Evolutionary conservation across 2,888 invertebrate species (phyloP), one percentile per base, ranked within the genome.

Genomic region (Timema cristinae): DNA sequence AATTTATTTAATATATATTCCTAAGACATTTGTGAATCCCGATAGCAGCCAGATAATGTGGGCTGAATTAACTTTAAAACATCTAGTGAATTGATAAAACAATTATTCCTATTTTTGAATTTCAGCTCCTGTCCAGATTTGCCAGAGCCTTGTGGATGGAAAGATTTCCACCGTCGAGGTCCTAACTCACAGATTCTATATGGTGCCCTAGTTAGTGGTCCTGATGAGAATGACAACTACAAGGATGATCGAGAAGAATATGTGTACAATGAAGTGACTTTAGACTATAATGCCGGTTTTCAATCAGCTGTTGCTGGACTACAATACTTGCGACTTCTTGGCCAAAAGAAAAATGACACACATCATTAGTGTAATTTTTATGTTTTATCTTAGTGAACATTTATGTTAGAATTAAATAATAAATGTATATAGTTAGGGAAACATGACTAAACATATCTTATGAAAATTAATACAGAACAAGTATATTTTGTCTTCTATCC

Each of bases 121-220:
- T 78, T 7, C 76, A 85, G 86, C 75, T 86, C 87, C 1, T 87
- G 87, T 74, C 85, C 85, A 2, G 79, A 83, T 75, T 78, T 76
- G 56, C 86, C 86, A 7, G 79, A 77, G 1, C 77, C 82, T 0
- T 87, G 87, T 74, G 83, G 83, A 49, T 85, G 85, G 85, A 78
- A 83, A 7, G 81, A 83, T 61, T 84, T 82, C 75, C 80, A 79
- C 54, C 81, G 81, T 2, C 77, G 80, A 49, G 80, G 78, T 4
- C 81, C 85, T 0, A 87, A 87, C 78, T 85, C 85, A 0, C 86
- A 86, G 76, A 80, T 83, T 6, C 79, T 87, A 6, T 83, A 83
- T 74, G 87, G 87, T 0, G 87, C 87, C 15, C 76, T 87, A 52
- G 86, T 87, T 2, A 86, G 86, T 59, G 87, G 87, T 0, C 87